phyloP scores from a whole-genome alignment of 1,140 invertebrate genomes.

The Dinothrombium tinctorium region DNA sequence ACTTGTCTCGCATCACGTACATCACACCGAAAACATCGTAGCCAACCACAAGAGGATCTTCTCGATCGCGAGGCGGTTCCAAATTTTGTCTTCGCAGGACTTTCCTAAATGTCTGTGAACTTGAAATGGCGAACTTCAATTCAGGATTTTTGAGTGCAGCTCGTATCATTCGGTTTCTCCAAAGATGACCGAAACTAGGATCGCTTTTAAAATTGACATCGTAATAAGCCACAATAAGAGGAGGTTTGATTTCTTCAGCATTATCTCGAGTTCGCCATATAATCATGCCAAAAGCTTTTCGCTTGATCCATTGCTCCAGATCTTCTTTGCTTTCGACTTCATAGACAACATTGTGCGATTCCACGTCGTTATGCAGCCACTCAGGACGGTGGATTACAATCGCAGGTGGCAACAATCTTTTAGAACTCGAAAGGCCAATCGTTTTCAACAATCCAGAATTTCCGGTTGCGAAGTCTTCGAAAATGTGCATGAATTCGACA shows the following conservation, averaged over 20 bases:
- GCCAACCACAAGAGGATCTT: neutral
- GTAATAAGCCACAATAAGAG: conserved; percentile 1
- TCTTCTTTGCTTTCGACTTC: neutral
- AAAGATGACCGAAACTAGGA: neutral
- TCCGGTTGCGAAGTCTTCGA: neutral
- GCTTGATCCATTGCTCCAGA: neutral
- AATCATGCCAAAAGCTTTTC: conserved; percentile 1
- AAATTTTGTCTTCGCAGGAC: neutral
- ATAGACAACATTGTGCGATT: neutral
- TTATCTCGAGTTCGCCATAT: neutral
- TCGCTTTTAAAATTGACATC: neutral
- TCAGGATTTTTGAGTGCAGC: neutral
- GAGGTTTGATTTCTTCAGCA: neutral
- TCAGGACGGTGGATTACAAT: neutral
- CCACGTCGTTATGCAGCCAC: neutral
- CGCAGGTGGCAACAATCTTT: neutral
- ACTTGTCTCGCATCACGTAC: neutral
- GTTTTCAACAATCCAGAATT: neutral
- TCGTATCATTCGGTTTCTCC: neutral
- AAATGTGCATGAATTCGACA: neutral
- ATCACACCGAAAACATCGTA: neutral
- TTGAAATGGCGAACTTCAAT: neutral
- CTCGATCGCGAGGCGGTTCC: neutral
- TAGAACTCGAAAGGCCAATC: neutral
- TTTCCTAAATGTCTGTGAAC: neutral